Conservation (phyloP, 2,888 invertebrate genomes). For the Epiperipatus broadwayi region DNA sequence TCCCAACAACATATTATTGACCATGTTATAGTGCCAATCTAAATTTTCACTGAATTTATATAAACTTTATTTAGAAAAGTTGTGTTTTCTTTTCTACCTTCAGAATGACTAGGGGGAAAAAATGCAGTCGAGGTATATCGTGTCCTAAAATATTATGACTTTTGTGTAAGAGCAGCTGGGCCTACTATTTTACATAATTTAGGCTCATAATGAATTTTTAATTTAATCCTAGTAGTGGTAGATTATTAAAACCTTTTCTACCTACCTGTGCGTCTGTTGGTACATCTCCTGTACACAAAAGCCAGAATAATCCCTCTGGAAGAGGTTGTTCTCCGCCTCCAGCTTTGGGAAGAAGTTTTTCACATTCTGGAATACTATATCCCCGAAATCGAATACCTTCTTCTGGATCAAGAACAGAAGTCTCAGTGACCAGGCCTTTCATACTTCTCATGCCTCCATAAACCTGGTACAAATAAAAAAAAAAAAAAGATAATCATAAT, state of each 20-base stretch:
- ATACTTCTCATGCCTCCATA: slow-evolving; percentile 92
- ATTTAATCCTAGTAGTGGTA: not conserved
- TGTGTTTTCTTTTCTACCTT: no score
- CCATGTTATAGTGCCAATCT: no score
- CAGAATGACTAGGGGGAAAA: no score
- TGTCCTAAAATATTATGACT: no score
- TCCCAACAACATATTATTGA: no score
- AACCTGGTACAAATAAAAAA: slow-evolving; percentile 27
- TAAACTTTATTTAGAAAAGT: no score
- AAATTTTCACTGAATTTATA: no score
- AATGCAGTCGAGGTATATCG: no score
- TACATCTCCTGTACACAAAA: slow-evolving; percentile 67
- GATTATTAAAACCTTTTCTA: not conserved
- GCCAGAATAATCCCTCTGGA: slow-evolving; percentile 87
- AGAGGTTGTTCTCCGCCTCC: slow-evolving; percentile 59
- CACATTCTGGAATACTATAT: slow-evolving; percentile 77
- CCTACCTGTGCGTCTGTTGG: slow-evolving; percentile 57
- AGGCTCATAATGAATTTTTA: no score
- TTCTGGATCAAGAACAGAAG: slow-evolving; percentile 79
- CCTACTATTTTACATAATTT: no score
- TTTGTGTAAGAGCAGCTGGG: no score
- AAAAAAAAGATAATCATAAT: slow-evolving; percentile 10
- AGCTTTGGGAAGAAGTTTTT: slow-evolving; percentile 63
- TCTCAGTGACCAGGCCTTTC: slow-evolving; percentile 82
- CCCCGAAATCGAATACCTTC: slow-evolving; percentile 91